These are phyloP conservation scores for Cataglyphis hispanica DNA, from an alignment of 1,140 invertebrate genomes.

Conservation along the genomic window DNA sequence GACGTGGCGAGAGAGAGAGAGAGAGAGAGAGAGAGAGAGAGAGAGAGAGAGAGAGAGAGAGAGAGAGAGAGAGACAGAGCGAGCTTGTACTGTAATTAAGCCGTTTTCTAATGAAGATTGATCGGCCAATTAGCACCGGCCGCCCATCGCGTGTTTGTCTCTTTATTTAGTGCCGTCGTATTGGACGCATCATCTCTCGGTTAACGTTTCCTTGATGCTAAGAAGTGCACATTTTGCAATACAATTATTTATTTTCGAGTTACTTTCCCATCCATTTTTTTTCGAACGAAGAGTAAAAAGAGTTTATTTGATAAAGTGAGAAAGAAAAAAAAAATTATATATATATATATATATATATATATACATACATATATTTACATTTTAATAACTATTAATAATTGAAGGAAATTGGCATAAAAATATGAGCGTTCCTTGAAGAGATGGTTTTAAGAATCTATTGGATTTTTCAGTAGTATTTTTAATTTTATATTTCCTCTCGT, in stretches of 20 bases:
- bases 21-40: conserved; percentile 4
- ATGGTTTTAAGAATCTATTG: too few species aligned
- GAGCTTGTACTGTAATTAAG: conserved; percentile 82
- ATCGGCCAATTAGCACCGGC: conserved; percentile 82
- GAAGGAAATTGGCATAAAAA: too few species aligned
- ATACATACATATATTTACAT: too few species aligned
- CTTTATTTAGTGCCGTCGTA: conserved; percentile 67
- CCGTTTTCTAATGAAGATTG: conserved; percentile 83
- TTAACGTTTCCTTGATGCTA: background rate
- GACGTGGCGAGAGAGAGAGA: background rate
- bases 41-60: too few species aligned
- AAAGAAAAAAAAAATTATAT: too few species aligned
- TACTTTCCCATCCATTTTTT: too few species aligned
- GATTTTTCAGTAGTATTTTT: too few species aligned
- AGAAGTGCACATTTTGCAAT: background rate
- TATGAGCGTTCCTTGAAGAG: too few species aligned
- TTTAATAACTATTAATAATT: too few species aligned
- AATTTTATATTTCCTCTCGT: too few species aligned
- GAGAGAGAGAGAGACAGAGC: conserved; percentile 16
- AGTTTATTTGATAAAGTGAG: too few species aligned
- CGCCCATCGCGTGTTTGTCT: conserved; percentile 77
- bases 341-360: too few species aligned
- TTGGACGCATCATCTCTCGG: background rate
- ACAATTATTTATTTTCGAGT: background rate
- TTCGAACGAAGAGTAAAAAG: background rate